Evolutionary conservation across 64 coral and sea anemone species (phyloP), one percentile per base, ranked within the genome.

Genomic region (Exaiptasia diaphana): DNA sequence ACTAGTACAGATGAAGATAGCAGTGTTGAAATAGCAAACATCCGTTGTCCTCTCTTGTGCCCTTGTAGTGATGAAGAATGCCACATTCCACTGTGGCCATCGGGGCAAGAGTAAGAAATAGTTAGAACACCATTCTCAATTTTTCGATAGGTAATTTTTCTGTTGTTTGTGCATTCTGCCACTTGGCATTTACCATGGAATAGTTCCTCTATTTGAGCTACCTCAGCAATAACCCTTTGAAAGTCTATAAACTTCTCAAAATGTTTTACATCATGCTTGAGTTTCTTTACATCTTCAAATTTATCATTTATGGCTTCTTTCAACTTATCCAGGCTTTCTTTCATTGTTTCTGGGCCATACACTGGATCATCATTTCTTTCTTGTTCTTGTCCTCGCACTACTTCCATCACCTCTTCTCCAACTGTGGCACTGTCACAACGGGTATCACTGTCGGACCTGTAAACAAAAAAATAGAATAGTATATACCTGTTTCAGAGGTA

Each of bases 121-220:
- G 28, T 71, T 38, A 74, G 26, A 17, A 89, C 86, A 89, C 86
- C 77, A 89, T 26, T 75, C 50, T 81, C 50, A 0, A 74, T 15
- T 56, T 79, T 88, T 55, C 31, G 41, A 44, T 67, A 10, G 22
- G 57, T 8, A 23, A 88, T 59, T 71, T 68, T 9, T 4, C 75
- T 79, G 42, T n/a, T 54, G 41, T 50, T 62, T 59, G 23, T 20
- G 52, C 75, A 72, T 38, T 27, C 41, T 68, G 38, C 28, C 34
- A 56, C 43, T 35, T 38, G 18, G 55, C 85, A 88, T 24, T 62
- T 62, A 50, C 48, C 68, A n/a, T 78, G 33, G 71, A 88, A 88
- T 39, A 88, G 61, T 56, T 67, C 61, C 42, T 78, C 3, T 27
- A 88, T 38, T 56, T 78, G 44, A 43, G 62, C 37, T n/a, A 88